Evolutionary conservation across 1,140 invertebrate species (phyloP), one percentile per base, ranked within the genome.

Genomic region (Forficula auricularia): DNA sequence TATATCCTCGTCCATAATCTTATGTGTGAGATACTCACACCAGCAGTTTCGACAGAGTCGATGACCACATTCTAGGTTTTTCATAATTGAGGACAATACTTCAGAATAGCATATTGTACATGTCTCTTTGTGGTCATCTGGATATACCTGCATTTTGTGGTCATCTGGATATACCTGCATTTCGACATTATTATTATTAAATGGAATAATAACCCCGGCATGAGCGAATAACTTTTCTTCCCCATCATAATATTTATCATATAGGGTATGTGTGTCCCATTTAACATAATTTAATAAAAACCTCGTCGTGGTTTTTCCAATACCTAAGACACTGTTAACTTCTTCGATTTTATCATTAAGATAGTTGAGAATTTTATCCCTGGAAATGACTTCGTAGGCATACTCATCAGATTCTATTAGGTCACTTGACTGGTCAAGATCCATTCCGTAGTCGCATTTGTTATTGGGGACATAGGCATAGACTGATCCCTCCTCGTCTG

Each of bases 261-360:
- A 74, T 12, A 79, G 58, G 49, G 77, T 79, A 54, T 81, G 76
- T 55, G 78, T 79, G 54, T 81, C 77, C 77, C 77, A 81, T 55
- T 73, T 72, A 56, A 79, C 79, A 53, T 78, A 73, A 54, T 77
- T 77, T 32, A 81, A 55, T 14, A 81, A 58, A 50, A 80, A 70
- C 40, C 73, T 53, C 32, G 67, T 68, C 14, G 65, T 68, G 4
- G 71, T 74, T 3, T 64, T 53, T 14, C 71, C 68, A 49, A 74
- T 62, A 60, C 72, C 57, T 33, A 63, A 57, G 19, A 65, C 62
- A 9, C 48, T 61, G 44, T 65, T 65, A 13, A 78, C 75, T 53
- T 79, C 77, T 58, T 70, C 71, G 35, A 79, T 79, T 48, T 65
- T 69, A 42, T 77, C 74, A 13, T 70, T 65, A 76, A 79, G 79